Base-by-base conservation (phyloP, 2,797 vertebrate genomes). In the Tragelaphus oryx region DNA sequence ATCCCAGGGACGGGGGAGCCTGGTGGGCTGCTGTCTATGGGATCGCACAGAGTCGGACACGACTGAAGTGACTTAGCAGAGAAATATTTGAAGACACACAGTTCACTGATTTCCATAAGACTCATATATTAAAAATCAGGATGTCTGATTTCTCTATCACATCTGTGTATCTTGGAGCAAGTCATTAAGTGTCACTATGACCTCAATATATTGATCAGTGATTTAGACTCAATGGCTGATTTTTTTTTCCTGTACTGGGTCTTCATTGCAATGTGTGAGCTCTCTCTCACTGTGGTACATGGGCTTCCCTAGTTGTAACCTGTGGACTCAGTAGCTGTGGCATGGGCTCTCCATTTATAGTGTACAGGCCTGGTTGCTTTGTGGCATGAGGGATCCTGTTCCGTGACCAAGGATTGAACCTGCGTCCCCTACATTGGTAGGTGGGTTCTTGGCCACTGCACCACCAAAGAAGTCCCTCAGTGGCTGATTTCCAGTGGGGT, bases 151-250 rank as follows among this genome's bases (percentile, higher is more conserved):
- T 89, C 14, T 13, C 22, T 54, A 30, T 8, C 68, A 52, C 3
- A 85, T 80, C 33, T 84, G 54, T 41, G 24, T 22, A 88, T 86
- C 44, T 48, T 87, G 95, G 24, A 76, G 12, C n/a, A 71, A 84
- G 46, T 74, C 30, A 85, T 24, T 65, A 65, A 87, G 52, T 93
- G 20, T 82, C 48, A 79, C 16, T 4, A 16, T 26, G 10, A 50
- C 24, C 22, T 78, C 7, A 8, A 60, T 46, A 41, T 55, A 16
- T 11, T 12, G 33, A 13, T 74, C 48, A 50, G 11, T 65, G 41
- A 12, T 41, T 60, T 54, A 8, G 65, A 62, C 48, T 52, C 78
- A 11, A 54, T 46, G 8, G 30, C 12, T 80, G 62, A 65, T 41
- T 41, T 41, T 41, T 9, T 4, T 4, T 4, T 30, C 16, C 17